Base-by-base conservation (phyloP, 2,113 vertebrate species). In the Brienomyrus brachyistius region DNA sequence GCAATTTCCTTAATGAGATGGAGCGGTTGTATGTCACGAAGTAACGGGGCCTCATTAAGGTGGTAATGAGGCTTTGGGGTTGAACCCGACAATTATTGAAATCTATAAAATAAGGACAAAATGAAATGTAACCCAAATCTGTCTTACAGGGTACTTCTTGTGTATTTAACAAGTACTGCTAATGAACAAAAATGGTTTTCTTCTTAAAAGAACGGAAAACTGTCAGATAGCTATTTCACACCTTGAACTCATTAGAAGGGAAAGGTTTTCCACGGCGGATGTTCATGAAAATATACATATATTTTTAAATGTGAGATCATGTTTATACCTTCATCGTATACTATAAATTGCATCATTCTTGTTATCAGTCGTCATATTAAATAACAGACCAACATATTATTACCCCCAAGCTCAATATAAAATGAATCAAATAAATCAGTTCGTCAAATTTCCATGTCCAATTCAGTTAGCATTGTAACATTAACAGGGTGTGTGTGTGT, bases 1-100 rank as follows among this genome's bases (percentile, higher is more conserved):
- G 97, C 97, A 97, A 98, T 99, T 98, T 98, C 97, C 97, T 98
- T 99, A 98, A 99, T 98, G 97, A 98, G 97, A 97, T 96, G 96
- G 97, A 98, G 97, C 97, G 97, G 97, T 95, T 97, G 95, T 97
- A 97, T 97, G 97, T 97, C 98, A 98, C 98, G 97, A 96, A 97
- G 97, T 96, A 96, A 97, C 97, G 97, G 97, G 97, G 97, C 96
- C 97, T 98, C 97, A 98, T 99, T 98, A 99, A 94, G 96, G 95
- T 94, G 95, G 91, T 99, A 98, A 98, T 98, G 97, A 98, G 97
- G 97, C 97, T 98, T 97, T 95, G 96, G 97, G 80, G 96, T 96
- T 95, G 97, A 96, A 97, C 96, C 95, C 94, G 92, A 95, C 95
- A 95, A 95, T 96, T 95, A 95, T 95, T 94, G 91, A 95, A 94